phyloP scores from a whole-genome alignment of 1,140 invertebrate species.

The Teleogryllus occipitalis region DNA sequence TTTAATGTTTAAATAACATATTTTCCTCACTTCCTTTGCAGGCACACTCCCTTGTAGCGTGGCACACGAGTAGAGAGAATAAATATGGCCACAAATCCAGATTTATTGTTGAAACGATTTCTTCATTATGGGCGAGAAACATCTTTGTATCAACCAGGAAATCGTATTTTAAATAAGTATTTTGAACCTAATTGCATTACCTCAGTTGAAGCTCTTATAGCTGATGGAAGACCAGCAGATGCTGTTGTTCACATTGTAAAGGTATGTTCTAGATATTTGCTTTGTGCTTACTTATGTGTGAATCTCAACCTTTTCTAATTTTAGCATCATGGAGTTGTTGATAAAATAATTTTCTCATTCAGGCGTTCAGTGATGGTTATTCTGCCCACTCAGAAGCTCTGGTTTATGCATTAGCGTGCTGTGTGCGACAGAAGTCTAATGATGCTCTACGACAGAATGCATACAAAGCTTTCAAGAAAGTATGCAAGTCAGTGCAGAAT shows the following conservation, averaged over 20 bases:
- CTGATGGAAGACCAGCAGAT: constrained; percentile 17
- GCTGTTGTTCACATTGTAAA: constrained; percentile 20
- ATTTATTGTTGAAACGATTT: constrained; percentile 19
- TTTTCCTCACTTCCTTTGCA: too few relatives aligned
- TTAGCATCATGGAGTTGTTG: neutral
- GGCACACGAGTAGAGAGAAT: too few relatives aligned
- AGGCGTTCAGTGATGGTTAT: constrained; percentile 44
- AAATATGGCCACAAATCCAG: constrained; percentile 16
- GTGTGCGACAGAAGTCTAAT: constrained; percentile 37
- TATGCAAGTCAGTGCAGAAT: constrained; percentile 45
- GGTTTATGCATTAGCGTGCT: constrained; percentile 50
- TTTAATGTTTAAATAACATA: too few relatives aligned
- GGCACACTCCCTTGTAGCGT: too few relatives aligned
- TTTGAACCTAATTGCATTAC: constrained; percentile 17
- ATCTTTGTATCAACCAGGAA: constrained; percentile 19
- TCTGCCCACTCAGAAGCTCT: constrained; percentile 45
- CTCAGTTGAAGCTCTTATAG: constrained; percentile 16
- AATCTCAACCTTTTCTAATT: neutral
- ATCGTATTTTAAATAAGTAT: constrained; percentile 13
- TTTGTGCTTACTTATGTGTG: neutral
- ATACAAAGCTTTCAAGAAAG: constrained; percentile 41
- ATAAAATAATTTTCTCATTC: constrained; percentile 8
- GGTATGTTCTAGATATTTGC: neutral
- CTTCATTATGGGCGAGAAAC: constrained; percentile 20
- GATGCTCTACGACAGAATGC: constrained; percentile 39